Base-by-base conservation (phyloP, 1,140 invertebrate species). In the Lordiphosa clarofinis region DNA sequence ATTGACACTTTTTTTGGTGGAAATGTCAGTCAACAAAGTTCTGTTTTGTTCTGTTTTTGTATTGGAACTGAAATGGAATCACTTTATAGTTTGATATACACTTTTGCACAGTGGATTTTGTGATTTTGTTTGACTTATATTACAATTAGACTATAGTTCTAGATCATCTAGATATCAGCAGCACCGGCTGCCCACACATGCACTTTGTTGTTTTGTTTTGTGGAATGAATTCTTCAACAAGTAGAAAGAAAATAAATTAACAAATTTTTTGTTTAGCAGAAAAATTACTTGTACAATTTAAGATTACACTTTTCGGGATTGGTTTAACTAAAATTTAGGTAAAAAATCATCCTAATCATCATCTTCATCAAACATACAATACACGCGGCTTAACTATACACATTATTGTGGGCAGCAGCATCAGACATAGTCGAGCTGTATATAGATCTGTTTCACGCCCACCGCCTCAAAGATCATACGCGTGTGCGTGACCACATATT, bases 391-490 rank as follows among this genome's bases (percentile, higher is more conserved):
- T 49, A 52, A 55, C 61, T 64, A 21, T 64, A 64, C 49, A 64
- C 21, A 24, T 24, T 24, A 24, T 24, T 24, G 21, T 24, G 21
- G 21, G 5, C 0, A 54, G 61, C 39, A n/a, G 48, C 39, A 89
- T 89, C 86, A 93, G 38, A 94, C 93, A 89, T 95, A 97, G 89
- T 99, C 97, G 48, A 98, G 91, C 89, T 98, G 97, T 36, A 98
- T 95, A 70, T 96, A 96, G 2, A 98, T 90, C 79, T 98, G 95
- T 89, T 93, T 93, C 2, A 99, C 95, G 28, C 97, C 97, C 55
- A 94, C 94, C 37, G 94, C 92, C 56, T 94, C 94, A 90, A 99
- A 99, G 81, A 99, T 98, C 91, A 96, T 95, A 67, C 98, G 95
- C 6, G 97, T 96, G 81, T 98, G 96, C 65, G 94, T 95, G 0